phyloP scores from a whole-genome alignment of 53 echinoderm and acorn worm genomes.

The Temnopleurus reevesii region DNA sequence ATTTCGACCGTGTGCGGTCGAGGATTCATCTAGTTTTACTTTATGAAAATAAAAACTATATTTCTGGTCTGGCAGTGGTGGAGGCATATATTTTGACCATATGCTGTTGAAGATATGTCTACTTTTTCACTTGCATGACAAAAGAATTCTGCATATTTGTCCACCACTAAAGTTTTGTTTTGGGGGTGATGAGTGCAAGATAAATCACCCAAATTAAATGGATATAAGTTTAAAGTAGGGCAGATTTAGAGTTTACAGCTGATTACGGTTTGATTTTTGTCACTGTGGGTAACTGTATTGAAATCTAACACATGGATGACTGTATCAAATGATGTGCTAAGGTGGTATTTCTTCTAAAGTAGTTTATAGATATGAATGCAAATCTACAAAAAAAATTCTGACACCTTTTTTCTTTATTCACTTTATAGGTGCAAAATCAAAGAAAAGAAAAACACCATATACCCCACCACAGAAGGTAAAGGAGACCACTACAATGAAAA shows the following conservation, averaged over 20 bases:
- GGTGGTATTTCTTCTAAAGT: neutral
- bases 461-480: neutral
- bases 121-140: neutral
- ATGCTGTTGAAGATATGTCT: neutral
- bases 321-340: neutral
- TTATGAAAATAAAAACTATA: neutral
- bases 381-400: neutral
- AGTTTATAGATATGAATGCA: neutral
- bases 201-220: neutral
- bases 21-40: no score
- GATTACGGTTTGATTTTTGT: neutral
- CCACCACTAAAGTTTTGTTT: neutral
- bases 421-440: neutral
- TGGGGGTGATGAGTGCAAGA: neutral
- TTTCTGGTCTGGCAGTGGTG: neutral
- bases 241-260: neutral
- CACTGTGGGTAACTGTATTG: neutral
- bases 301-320: neutral
- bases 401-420: neutral
- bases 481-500: neutral
- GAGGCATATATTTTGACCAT: neutral
- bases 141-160: neutral
- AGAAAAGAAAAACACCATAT: neutral
- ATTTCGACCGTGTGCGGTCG: no score
- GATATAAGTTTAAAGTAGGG: neutral